Percentiles rank a stretch among this genome's conserved stretches.
Conservation (phyloP, 2,797 vertebrate genomes). For the Jordanella pulchra region DNA sequence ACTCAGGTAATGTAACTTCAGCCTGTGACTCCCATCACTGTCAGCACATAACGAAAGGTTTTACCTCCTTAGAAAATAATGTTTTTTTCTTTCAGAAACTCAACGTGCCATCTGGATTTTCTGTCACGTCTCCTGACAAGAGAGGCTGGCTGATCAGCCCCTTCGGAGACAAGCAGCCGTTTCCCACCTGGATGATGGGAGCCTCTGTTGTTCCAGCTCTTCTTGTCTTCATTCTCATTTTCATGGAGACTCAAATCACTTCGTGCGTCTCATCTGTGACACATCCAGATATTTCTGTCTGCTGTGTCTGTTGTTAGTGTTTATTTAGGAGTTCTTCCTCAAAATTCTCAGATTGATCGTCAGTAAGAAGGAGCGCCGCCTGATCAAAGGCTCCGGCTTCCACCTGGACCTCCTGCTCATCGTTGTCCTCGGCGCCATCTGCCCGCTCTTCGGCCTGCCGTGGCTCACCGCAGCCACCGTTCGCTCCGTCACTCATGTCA, state of each 20-base stretch:
- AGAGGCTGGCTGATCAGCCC: constrained; percentile 97
- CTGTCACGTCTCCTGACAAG: constrained; percentile 93
- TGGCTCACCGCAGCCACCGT: constrained; percentile 97
- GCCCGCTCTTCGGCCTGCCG: constrained; percentile 92
- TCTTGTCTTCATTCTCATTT: constrained; percentile 97
- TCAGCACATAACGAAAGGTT: neutral
- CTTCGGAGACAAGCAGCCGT: constrained; percentile 88
- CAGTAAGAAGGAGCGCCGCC: constrained; percentile 92
- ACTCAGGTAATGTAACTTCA: constrained; percentile 87
- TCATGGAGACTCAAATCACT: constrained; percentile 99
- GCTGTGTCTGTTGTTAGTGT: neutral
- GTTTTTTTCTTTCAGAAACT: constrained; percentile 82
- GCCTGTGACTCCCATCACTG: neutral
- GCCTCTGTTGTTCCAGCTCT: constrained; percentile 91
- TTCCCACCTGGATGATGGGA: constrained; percentile 97
- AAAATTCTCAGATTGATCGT: constrained; percentile 86
- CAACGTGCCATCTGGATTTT: constrained; percentile 92
- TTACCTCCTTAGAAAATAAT: neutral
- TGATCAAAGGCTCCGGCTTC: constrained; percentile 95
- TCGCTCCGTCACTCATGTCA: constrained; percentile 95
- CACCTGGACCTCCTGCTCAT: constrained; percentile 96
- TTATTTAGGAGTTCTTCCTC: neutral
- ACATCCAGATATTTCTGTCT: neutral
- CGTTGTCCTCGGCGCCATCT: constrained; percentile 90
- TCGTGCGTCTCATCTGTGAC: constrained; percentile 82